Percentiles rank a stretch among this genome's conserved stretches.
These are phyloP conservation scores for Lymantria dispar DNA, from an alignment of 2,888 invertebrate species.

Conservation along the genomic window DNA sequence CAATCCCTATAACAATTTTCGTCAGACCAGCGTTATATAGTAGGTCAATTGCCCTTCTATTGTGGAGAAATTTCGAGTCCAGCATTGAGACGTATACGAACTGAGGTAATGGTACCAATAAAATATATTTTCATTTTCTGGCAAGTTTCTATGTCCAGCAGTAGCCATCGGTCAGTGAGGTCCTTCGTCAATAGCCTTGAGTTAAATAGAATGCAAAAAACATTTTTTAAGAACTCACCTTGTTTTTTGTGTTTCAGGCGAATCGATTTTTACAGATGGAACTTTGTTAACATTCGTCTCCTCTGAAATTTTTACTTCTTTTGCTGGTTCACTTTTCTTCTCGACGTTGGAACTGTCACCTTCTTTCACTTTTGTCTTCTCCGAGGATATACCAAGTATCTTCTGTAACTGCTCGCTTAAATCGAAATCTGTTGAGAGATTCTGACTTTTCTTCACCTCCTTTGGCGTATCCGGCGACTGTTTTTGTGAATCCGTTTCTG, in stretches of 20 bases:
- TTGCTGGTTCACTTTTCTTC: conserved; percentile 59
- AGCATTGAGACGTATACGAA: no score
- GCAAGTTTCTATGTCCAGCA: no score
- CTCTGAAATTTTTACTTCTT: conserved; percentile 70
- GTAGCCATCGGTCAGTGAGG: no score
- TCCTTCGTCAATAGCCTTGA: no score
- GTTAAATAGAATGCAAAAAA: background rate
- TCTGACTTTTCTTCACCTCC: conserved; percentile 76
- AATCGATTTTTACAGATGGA: conserved; percentile 77
- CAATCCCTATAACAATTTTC: no score
- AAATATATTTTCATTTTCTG: no score
- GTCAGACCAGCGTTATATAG: no score
- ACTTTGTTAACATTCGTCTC: conserved; percentile 55
- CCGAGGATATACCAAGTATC: conserved; percentile 74
- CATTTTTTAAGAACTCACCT: conserved; percentile 43
- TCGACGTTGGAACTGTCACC: conserved; percentile 49
- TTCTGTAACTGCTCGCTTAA: conserved; percentile 77
- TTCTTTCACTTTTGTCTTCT: conserved; percentile 63
- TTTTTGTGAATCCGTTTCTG: conserved; percentile 65
- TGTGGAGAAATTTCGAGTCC: no score
- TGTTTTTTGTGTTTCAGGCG: conserved; percentile 68
- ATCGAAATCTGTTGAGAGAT: conserved; percentile 76
- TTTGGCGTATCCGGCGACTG: conserved; percentile 73
- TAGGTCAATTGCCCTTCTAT: no score
- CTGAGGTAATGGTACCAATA: no score